phyloP scores from a whole-genome alignment of 2,797 vertebrate genomes.

The Poeciliopsis infans region DNA sequence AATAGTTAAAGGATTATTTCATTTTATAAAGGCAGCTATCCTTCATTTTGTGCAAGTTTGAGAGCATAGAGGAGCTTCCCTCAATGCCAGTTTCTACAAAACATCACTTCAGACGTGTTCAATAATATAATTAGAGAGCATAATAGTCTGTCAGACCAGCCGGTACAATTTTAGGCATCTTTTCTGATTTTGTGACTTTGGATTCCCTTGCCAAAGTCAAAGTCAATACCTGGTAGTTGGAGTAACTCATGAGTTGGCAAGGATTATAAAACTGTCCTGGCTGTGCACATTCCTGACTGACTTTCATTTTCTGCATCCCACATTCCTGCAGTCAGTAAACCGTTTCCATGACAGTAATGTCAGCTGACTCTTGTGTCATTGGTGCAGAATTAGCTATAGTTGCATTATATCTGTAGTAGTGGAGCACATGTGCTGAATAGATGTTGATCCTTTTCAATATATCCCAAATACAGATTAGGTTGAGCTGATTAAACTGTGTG shows the following conservation, averaged over 20 bases:
- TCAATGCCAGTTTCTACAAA: background rate
- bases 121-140: background rate
- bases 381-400: background rate
- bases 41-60: background rate
- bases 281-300: background rate
- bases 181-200: background rate
- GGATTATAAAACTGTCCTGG: background rate
- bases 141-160: background rate
- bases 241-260: background rate
- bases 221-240: background rate
- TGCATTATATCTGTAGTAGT: background rate
- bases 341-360: background rate
- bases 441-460: background rate
- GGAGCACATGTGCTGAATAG: background rate
- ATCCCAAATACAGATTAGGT: background rate
- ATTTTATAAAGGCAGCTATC: background rate
- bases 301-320: background rate
- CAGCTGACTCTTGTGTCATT: background rate
- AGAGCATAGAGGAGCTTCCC: background rate
- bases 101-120: background rate
- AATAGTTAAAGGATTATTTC: background rate
- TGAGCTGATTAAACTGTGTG: background rate
- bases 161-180: background rate
- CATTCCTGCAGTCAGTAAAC: background rate
- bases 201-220: background rate